A percentile compares a stretch with the other conserved stretches of the same genome.
phyloP scores from a whole-genome alignment of 1,140 invertebrate genomes.

The Tetramorium simillimum region DNA sequence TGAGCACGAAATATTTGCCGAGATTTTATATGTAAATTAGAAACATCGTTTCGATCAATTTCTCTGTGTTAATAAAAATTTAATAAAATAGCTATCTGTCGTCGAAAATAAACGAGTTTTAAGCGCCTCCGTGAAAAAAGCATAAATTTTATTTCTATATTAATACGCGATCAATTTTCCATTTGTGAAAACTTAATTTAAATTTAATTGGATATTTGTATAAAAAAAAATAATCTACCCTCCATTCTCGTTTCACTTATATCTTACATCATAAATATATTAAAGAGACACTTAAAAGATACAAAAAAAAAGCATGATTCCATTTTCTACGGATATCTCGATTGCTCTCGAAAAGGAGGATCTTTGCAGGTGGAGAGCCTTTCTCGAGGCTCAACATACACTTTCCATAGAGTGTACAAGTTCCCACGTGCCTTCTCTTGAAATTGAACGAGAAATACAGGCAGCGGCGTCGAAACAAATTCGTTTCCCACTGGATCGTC shows the following conservation, averaged over 20 bases:
- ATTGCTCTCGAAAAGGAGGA: not conserved
- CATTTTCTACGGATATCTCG: constrained; percentile 36
- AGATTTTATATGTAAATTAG: not conserved
- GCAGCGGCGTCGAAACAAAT: constrained; percentile 13
- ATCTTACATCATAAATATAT: not conserved
- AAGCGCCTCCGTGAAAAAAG: not conserved
- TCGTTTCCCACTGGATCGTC: constrained; percentile 24
- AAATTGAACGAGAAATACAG: constrained; percentile 22
- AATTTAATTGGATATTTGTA: not conserved
- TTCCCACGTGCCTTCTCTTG: constrained; percentile 38
- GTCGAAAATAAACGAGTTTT: not conserved
- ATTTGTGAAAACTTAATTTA: constrained; percentile 28
- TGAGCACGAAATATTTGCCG: not conserved
- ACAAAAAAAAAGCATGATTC: not conserved
- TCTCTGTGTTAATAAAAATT: not conserved
- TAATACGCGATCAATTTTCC: constrained; percentile 5
- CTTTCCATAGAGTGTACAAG: constrained; percentile 8
- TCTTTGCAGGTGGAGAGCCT: not conserved
- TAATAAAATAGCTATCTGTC: not conserved
- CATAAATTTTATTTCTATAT: not conserved
- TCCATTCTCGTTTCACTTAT: not conserved
- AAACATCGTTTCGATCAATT: not conserved
- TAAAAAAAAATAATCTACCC: not conserved
- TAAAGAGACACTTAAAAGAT: not conserved
- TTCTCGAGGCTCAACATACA: not conserved